A percentile compares a stretch with the other conserved stretches of the same genome.
Conservation (phyloP, 2,113 vertebrate species). For the Pseudorectes ferrugineus region DNA sequence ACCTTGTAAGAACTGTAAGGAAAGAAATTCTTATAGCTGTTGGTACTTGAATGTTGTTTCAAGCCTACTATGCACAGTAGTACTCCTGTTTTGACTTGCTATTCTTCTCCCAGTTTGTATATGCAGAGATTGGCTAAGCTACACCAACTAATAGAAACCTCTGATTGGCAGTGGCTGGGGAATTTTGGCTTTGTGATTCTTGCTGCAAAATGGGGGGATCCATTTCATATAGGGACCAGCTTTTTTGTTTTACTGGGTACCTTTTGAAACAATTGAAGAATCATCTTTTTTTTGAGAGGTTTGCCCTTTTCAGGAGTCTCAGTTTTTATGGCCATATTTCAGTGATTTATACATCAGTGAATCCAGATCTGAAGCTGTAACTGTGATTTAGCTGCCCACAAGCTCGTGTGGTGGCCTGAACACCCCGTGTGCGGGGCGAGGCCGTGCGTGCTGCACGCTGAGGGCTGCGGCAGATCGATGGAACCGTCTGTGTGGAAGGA, state of each 20-base stretch:
- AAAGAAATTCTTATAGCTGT: not conserved
- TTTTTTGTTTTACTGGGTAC: not conserved
- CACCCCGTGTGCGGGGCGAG: accelerated
- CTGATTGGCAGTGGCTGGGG: not conserved
- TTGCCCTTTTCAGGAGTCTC: not conserved
- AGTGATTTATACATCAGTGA: not conserved
- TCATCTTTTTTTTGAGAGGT: not conserved
- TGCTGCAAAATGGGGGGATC: not conserved
- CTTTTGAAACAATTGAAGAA: not conserved
- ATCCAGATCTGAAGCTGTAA: not conserved
- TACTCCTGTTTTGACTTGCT: not conserved
- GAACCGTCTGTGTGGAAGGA: not conserved
- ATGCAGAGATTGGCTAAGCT: not conserved
- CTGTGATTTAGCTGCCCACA: not conserved
- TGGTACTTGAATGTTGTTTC: not conserved
- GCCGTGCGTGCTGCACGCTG: accelerated
- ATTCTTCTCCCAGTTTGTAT: not conserved
- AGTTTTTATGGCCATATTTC: not conserved
- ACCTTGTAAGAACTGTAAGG: not conserved
- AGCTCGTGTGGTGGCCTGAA: accelerated
- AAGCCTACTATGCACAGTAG: not conserved
- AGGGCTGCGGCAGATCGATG: not conserved
- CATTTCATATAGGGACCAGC: not conserved
- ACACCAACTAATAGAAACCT: not conserved
- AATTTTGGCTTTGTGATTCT: not conserved